These are phyloP conservation scores for Macrocentrus cingulum DNA, from an alignment of 1,140 invertebrate genomes.

Conservation along the genomic window DNA sequence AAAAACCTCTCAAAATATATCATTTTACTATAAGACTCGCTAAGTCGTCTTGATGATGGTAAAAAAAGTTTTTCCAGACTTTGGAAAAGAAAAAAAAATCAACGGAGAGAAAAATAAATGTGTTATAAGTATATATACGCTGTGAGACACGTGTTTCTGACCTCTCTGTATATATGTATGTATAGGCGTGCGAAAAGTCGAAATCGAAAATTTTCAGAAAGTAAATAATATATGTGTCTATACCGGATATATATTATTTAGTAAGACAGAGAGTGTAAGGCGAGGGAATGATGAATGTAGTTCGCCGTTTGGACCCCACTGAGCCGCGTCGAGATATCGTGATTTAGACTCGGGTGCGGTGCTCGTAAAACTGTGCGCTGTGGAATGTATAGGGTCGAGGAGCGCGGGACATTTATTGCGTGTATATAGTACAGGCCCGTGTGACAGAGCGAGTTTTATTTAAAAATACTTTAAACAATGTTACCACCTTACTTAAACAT, in stretches of 20 bases:
- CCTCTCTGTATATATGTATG: neutral
- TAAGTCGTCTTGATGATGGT: too few species aligned
- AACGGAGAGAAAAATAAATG: too few species aligned
- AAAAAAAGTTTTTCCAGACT: neutral
- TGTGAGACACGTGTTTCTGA: constrained; percentile 16
- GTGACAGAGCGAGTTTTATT: constrained; percentile 7
- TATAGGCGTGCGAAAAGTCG: neutral
- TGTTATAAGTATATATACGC: too few species aligned
- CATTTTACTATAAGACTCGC: too few species aligned
- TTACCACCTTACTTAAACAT: too few species aligned
- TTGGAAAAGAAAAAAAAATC: neutral
- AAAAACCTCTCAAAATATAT: too few species aligned
- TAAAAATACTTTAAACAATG: constrained; percentile 10
- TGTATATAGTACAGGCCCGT: neutral
- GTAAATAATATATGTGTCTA: too few species aligned
- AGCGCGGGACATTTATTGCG: constrained; percentile 14
- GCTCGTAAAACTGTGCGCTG: constrained; percentile 8
- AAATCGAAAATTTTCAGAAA: too few species aligned
- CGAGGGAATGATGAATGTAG: constrained; percentile 25
- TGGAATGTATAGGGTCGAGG: constrained; percentile 15
- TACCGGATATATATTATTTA: neutral
- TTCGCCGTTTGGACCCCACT: constrained; percentile 24
- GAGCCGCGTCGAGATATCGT: constrained; percentile 25
- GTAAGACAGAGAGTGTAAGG: neutral
- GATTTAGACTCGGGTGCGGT: constrained; percentile 19